These are phyloP conservation scores for Callyntrura guangdongensis DNA, from an alignment of 2,888 invertebrate genomes.

Conservation along the genomic window DNA sequence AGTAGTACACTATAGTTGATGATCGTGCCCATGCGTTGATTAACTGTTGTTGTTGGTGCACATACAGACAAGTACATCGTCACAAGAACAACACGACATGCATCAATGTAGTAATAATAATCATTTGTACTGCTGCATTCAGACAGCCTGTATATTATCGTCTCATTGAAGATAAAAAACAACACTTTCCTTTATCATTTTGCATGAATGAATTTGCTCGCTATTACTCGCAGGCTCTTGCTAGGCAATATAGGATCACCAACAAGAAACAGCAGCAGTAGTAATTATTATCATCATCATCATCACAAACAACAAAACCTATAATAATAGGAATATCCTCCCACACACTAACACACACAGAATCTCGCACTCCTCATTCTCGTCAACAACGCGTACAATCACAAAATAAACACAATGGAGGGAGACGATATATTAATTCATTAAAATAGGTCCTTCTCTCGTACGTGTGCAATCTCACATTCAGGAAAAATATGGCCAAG, in stretches of 20 bases:
- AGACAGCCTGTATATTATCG: background rate
- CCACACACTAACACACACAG: slow-evolving; percentile 39
- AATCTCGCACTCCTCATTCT: too few species aligned
- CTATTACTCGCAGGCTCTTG: background rate
- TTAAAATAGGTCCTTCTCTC: background rate
- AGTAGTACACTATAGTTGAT: background rate
- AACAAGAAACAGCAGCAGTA: background rate
- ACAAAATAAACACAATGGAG: slow-evolving; percentile 35
- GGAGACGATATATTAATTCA: slow-evolving; percentile 36
- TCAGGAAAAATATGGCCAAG: background rate
- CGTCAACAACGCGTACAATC: slow-evolving; percentile 26
- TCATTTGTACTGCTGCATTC: background rate
- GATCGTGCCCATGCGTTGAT: too few species aligned
- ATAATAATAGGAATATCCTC: slow-evolving; percentile 47
- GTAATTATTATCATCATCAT: slow-evolving; percentile 58
- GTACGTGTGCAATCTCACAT: background rate
- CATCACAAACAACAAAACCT: slow-evolving; percentile 27
- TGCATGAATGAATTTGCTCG: slow-evolving; percentile 49
- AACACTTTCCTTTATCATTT: slow-evolving; percentile 55
- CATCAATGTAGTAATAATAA: background rate
- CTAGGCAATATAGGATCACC: slow-evolving; percentile 34
- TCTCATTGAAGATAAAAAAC: slow-evolving; percentile 36
- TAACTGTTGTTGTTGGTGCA: background rate
- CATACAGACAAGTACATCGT: background rate
- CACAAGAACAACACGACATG: background rate